phyloP scores from a whole-genome alignment of 2,888 invertebrate genomes.

The Eucriotettix oculatus region DNA sequence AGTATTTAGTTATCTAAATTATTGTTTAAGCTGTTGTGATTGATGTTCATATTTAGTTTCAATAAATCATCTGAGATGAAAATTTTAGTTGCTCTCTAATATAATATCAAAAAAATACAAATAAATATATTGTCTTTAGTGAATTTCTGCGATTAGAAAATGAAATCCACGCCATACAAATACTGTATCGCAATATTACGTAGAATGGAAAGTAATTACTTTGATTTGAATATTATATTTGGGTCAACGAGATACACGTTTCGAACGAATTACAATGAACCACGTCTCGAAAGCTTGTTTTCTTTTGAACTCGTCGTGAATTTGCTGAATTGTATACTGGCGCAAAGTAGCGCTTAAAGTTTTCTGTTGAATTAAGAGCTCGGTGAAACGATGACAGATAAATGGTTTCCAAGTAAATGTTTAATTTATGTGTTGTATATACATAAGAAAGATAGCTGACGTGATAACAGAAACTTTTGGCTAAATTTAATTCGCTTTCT shows the following conservation, averaged over 20 bases:
- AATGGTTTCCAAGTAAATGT: neutral
- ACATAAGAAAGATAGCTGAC: neutral
- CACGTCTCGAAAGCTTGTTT: no score
- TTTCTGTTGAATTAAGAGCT: neutral
- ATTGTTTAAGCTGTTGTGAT: neutral
- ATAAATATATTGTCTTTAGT: neutral
- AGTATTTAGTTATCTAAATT: neutral
- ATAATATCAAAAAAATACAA: neutral
- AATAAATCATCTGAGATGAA: neutral
- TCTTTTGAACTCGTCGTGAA: no score
- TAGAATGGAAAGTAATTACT: no score
- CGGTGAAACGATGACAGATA: neutral
- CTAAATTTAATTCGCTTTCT: neutral
- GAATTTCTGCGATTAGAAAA: neutral
- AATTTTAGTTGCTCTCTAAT: neutral
- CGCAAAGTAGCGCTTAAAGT: neutral
- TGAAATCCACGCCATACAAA: neutral
- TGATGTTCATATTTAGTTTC: neutral
- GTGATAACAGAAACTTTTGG: neutral
- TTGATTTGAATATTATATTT: no score
- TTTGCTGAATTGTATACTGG: no score
- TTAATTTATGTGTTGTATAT: neutral
- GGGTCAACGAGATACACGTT: no score
- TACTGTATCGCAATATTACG: neutral
- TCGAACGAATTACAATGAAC: no score